Evolutionary conservation across 2,888 invertebrate species (phyloP), one percentile per base, ranked within the genome.

Genomic region (Acanthosoma haemorrhoidale): DNA sequence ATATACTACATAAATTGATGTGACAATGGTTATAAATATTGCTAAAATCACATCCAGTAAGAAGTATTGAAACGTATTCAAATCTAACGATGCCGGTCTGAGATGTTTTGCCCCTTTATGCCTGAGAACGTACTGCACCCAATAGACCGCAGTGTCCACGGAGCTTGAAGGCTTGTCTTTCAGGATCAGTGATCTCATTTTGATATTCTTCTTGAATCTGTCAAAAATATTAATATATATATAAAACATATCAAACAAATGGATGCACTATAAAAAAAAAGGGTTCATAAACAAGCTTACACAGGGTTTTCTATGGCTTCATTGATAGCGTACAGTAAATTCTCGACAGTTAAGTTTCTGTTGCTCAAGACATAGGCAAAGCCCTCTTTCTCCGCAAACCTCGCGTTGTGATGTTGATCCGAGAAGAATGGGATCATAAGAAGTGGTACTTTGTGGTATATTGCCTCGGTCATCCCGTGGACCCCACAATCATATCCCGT

Each of bases 111-210:
- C 73, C 0, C 86, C 86, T 70, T 83, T 82, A 75, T 86, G 84
- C 36, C 85, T 81, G 11, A 85, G 78, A 0, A 86, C 84, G 74
- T 87, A 86, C 77, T 88, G 87, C 61, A 85, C 82, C 87, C 87
- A 87, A 78, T 85, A 87, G 1, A 86, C 79, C 0, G 85, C 85
- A 29, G 83, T 84, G 39, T 87, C 85, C 71, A 87, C 75, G 0
- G 87, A 84, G 15, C 81, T 80, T 76, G 83, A 77, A 0, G 84
- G 85, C 29, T 87, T 80, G 76, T 87, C 87, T 9, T 72, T 70
- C 61, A 75, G 74, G 8, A 74, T 58, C 1, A 41, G 29, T 3
- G 74, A 74, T 16, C 73, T 68, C 21, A 58, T 43, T 57, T 72
- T 41, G 4, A 74, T 74, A 38, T 72, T 74, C 64, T 73, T 39